These are phyloP conservation scores for Pomacea canaliculata DNA, from an alignment of 2,888 invertebrate genomes.

Conservation along the genomic window DNA sequence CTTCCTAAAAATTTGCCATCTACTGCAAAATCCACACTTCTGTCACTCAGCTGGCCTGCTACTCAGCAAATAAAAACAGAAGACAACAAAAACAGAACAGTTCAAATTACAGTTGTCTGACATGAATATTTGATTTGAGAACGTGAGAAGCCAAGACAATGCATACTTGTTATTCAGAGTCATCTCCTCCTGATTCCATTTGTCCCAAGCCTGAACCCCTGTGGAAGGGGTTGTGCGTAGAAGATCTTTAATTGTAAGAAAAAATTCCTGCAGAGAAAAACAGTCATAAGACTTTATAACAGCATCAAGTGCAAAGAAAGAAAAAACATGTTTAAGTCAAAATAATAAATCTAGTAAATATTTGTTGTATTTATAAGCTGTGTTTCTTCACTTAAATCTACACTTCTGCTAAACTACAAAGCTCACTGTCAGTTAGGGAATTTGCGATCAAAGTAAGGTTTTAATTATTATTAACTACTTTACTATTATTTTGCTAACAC, in stretches of 20 bases:
- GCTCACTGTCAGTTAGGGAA: no score
- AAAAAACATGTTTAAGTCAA: background rate
- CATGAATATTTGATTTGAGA: background rate
- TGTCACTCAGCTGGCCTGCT: no score
- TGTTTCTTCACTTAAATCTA: no score
- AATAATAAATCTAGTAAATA: background rate
- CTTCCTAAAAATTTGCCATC: no score
- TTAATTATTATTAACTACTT: no score
- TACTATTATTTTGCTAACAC: no score
- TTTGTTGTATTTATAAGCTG: background rate
- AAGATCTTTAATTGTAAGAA: constrained; percentile 89
- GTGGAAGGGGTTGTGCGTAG: constrained; percentile 73
- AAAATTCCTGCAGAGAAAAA: constrained; percentile 82
- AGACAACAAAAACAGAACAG: background rate
- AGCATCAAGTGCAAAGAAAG: background rate
- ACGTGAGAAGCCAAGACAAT: background rate
- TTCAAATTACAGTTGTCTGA: background rate
- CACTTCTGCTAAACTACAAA: no score
- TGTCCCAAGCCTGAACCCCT: constrained; percentile 77
- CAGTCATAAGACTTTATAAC: background rate
- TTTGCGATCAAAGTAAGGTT: no score
- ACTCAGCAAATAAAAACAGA: no score
- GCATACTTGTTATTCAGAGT: constrained; percentile 74
- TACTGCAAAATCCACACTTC: no score
- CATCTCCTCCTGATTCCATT: constrained; percentile 81